Evolutionary conservation across 2,888 invertebrate species (phyloP).

Genomic region (Sarcophaga carnaria): DNA sequence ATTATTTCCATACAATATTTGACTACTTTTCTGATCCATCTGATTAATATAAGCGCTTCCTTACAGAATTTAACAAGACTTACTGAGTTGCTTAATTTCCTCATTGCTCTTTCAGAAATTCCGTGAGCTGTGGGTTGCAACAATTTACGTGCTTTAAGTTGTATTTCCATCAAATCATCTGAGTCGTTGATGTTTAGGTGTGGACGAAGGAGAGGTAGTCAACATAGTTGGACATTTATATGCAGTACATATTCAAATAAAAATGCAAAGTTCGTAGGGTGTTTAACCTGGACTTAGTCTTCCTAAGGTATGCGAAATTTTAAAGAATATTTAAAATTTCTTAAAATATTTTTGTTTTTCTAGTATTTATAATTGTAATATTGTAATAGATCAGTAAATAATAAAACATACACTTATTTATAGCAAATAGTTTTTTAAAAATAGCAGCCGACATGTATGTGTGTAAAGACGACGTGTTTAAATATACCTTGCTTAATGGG

Average conservation of each 20-base stretch:
- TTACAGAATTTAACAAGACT: not conserved
- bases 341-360: not conserved
- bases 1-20: too few species aligned
- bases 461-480: too few species aligned
- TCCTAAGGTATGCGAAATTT: slow-evolving; percentile 37
- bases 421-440: too few species aligned
- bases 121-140: slow-evolving; percentile 35
- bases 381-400: too few species aligned
- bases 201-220: slow-evolving; percentile 25
- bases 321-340: slow-evolving; percentile 1
- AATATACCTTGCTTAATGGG: too few species aligned
- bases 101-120: slow-evolving; percentile 47
- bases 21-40: not conserved
- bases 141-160: slow-evolving; percentile 25
- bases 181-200: slow-evolving; percentile 31
- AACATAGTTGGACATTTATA: slow-evolving; percentile 28
- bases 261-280: slow-evolving; percentile 30
- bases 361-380: not conserved
- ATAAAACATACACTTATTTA: too few species aligned
- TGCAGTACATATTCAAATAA: slow-evolving; percentile 12
- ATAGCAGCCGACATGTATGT: too few species aligned
- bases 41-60: not conserved
- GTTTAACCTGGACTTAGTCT: slow-evolving; percentile 29
- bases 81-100: slow-evolving; percentile 26
- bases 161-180: slow-evolving; percentile 27